phyloP scores from a whole-genome alignment of 2,113 vertebrate species.

The Sebastes fasciatus region DNA sequence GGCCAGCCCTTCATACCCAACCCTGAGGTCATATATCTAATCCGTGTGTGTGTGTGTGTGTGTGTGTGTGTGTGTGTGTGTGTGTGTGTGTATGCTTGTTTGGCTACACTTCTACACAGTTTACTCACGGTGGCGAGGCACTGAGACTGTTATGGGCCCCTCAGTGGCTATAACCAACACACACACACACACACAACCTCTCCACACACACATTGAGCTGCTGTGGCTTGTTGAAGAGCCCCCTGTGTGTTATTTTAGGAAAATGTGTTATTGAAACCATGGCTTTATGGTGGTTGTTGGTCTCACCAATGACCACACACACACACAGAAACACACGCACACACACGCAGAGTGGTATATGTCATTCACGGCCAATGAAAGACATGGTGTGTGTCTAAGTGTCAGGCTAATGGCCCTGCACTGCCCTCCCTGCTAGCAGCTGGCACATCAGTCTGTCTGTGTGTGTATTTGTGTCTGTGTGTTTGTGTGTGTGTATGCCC shows the following conservation, averaged over 20 bases:
- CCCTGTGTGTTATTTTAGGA: conserved; percentile 61
- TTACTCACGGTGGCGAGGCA: conserved; percentile 64
- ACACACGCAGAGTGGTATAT: conserved; percentile 28
- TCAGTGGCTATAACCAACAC: conserved; percentile 55
- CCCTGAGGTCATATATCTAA: conserved; percentile 64
- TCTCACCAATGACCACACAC: conserved; percentile 42
- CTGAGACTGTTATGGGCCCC: conserved; percentile 69
- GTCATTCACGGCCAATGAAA: conserved; percentile 73
- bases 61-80: conserved; percentile 21
- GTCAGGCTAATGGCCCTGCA: conserved; percentile 68
- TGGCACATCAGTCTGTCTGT: conserved; percentile 22
- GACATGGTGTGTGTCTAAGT: conserved; percentile 75
- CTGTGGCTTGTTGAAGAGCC: conserved; percentile 63
- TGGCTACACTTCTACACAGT: conserved; percentile 64
- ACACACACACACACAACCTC: conserved; percentile 15
- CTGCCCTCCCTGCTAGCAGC: conserved; percentile 55
- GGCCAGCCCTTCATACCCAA: conserved; percentile 52
- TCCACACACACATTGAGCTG: conserved; percentile 35
- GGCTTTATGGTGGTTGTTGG: conserved; percentile 63
- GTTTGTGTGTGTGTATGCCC: background rate
- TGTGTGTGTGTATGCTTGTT: conserved; percentile 41
- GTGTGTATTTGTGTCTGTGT: conserved; percentile 6
- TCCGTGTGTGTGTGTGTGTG: conserved; percentile 13
- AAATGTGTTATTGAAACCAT: conserved; percentile 75
- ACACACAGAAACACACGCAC: conserved; percentile 36